Evolutionary conservation across 2,797 vertebrate species (phyloP).

Genomic region (Scyliorhinus canicula): DNA sequence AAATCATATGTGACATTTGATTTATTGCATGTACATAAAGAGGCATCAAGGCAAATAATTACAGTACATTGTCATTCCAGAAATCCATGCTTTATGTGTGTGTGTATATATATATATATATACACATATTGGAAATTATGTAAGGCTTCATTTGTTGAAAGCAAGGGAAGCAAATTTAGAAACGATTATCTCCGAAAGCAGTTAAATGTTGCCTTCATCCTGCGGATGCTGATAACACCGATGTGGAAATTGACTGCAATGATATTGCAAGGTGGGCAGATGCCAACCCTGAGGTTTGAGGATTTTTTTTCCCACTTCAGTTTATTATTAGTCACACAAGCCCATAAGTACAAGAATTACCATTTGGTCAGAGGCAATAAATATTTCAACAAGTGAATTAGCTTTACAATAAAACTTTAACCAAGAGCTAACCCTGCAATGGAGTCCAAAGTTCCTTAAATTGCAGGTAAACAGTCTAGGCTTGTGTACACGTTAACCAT

Average conservation of each 20-base stretch:
- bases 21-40: neutral
- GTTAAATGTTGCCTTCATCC: neutral
- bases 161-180: conserved; percentile 6
- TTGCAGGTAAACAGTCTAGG: neutral
- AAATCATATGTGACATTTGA: conserved; percentile 14
- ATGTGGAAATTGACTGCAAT: neutral
- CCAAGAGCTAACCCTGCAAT: neutral
- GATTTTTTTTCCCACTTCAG: neutral
- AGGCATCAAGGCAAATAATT: neutral
- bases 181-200: neutral
- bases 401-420: conserved; percentile 14
- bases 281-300: neutral
- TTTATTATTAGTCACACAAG: neutral
- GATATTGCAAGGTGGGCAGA: conserved; percentile 1
- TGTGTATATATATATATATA: too few species aligned
- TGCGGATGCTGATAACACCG: neutral
- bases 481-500: neutral
- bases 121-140: neutral
- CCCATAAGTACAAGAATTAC: conserved; percentile 15
- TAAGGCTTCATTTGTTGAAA: neutral
- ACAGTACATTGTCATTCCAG: neutral
- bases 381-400: conserved; percentile 26
- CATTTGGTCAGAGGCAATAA: conserved; percentile 22
- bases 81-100: neutral
- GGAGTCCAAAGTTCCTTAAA: conserved; percentile 1